These are phyloP conservation scores for Proteles cristata DNA, from an alignment of 2,113 vertebrate genomes.

Conservation along the genomic window DNA sequence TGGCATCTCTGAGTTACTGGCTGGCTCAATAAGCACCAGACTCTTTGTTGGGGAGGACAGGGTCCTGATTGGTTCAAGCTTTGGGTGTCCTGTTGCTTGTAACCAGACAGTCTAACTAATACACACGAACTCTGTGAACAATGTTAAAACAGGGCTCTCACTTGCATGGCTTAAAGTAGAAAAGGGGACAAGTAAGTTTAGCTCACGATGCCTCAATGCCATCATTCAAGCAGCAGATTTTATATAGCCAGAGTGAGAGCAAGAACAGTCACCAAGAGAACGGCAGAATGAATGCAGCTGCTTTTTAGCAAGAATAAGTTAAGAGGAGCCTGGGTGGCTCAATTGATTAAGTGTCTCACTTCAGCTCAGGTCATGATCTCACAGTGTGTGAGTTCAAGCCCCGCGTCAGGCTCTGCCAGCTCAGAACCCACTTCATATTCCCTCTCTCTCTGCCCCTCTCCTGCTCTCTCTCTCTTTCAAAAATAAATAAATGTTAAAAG, in stretches of 20 bases:
- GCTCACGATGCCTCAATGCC: background rate
- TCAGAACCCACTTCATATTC: too few relatives aligned
- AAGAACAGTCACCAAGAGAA: background rate
- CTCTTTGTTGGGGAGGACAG: background rate
- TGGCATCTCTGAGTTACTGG: background rate
- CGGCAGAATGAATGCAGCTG: background rate
- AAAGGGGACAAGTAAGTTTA: background rate
- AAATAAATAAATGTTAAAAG: too few relatives aligned
- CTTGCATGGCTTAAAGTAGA: background rate
- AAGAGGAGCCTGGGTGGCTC: background rate
- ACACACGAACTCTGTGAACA: background rate
- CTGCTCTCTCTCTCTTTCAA: too few relatives aligned
- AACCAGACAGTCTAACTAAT: background rate
- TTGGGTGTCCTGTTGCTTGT: background rate
- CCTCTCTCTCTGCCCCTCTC: too few relatives aligned
- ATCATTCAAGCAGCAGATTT: background rate
- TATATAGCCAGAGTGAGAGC: background rate
- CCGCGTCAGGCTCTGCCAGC: fast-evolving
- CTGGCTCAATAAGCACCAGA: background rate
- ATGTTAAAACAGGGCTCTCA: background rate
- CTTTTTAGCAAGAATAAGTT: background rate
- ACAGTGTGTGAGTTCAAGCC: too few relatives aligned
- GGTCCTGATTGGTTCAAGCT: background rate
- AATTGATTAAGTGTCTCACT: too few relatives aligned
- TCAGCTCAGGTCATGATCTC: too few relatives aligned